These are phyloP conservation scores for Lutraria rhynchaena DNA, from an alignment of 1,140 invertebrate species.

Conservation along the genomic window DNA sequence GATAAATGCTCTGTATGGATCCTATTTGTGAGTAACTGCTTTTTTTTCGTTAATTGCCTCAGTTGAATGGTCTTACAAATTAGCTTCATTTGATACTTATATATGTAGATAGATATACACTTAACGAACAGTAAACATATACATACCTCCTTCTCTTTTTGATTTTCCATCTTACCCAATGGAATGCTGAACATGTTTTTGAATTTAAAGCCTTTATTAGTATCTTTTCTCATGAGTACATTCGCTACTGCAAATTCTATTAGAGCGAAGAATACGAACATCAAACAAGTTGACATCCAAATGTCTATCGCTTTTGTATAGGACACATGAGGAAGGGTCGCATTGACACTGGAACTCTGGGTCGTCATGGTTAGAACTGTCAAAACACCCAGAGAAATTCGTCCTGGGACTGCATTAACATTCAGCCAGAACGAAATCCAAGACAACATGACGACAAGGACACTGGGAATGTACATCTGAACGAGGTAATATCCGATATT, in stretches of 20 bases:
- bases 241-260: constrained; percentile 80
- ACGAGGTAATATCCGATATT: constrained; percentile 79
- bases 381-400: constrained; percentile 78
- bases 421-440: constrained; percentile 81
- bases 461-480: constrained; percentile 79
- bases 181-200: constrained; percentile 69
- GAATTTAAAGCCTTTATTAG: constrained; percentile 71
- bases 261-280: constrained; percentile 79
- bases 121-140: too few species aligned
- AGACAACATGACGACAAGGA: constrained; percentile 79
- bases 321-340: constrained; percentile 73
- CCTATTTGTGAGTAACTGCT: too few species aligned
- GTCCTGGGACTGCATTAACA: constrained; percentile 76
- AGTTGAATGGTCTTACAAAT: too few species aligned
- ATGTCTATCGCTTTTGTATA: constrained; percentile 81
- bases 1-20: too few species aligned
- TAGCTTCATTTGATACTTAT: too few species aligned
- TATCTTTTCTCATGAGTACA: constrained; percentile 74
- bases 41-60: too few species aligned
- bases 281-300: constrained; percentile 79
- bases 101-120: too few species aligned
- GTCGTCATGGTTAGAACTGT: constrained; percentile 79
- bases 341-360: constrained; percentile 75
- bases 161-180: constrained; percentile 19
- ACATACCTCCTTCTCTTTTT: neutral